These are phyloP conservation scores for Nomada lathburiana DNA, from an alignment of 2,888 invertebrate species.

Conservation along the genomic window DNA sequence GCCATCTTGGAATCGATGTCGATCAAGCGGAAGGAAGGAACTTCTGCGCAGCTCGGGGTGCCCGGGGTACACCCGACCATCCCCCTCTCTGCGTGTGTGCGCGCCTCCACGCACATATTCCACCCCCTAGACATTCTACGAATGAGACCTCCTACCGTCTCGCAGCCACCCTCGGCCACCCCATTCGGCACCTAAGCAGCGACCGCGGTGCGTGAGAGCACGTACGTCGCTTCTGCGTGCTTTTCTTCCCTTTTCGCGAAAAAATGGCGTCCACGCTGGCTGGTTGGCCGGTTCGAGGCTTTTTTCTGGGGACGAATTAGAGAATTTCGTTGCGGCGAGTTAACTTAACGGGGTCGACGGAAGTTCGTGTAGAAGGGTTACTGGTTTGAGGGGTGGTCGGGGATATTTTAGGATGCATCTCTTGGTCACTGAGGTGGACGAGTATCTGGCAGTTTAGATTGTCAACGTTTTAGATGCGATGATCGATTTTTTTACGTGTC, in stretches of 20 bases:
- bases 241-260: constrained; percentile 36
- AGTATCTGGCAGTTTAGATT: too few species aligned
- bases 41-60: constrained; percentile 79
- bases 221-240: constrained; percentile 49
- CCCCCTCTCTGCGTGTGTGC: constrained; percentile 66
- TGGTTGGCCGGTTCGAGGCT: neutral
- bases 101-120: constrained; percentile 65
- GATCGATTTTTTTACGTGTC: too few species aligned
- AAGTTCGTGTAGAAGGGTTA: neutral
- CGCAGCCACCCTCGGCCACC: constrained; percentile 20
- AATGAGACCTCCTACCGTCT: constrained; percentile 45
- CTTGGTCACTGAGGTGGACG: neutral
- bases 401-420: neutral
- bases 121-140: constrained; percentile 51
- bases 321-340: too few species aligned
- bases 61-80: constrained; percentile 66
- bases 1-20: constrained; percentile 83
- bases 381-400: neutral
- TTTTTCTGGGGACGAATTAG: neutral
- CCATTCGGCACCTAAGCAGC: constrained; percentile 29
- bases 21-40: constrained; percentile 82
- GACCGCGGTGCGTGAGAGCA: constrained; percentile 43
- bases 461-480: too few species aligned
- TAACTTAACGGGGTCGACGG: neutral
- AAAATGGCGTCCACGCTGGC: constrained; percentile 61